phyloP scores from a whole-genome alignment of 2,888 invertebrate species.

The Phalera bucephala region DNA sequence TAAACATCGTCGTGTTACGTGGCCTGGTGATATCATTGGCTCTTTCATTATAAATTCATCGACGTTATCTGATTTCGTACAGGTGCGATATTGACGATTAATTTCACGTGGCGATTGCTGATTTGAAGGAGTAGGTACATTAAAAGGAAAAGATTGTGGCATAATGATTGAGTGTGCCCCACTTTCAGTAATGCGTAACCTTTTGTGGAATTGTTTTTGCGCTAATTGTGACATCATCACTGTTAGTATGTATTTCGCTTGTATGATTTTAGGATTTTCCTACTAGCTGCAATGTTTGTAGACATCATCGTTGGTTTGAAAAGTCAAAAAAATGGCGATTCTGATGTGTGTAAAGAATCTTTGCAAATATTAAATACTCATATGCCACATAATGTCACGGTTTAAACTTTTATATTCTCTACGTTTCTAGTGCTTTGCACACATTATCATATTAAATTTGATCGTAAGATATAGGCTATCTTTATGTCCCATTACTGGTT shows the following conservation, averaged over 20 bases:
- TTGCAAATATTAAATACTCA: too few relatives aligned
- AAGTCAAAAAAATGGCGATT: too few relatives aligned
- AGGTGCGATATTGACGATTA: slow-evolving; percentile 9
- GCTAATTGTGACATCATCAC: neutral
- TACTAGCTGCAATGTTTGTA: too few relatives aligned
- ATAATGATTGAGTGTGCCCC: neutral
- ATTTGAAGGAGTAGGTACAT: neutral
- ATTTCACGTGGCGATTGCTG: slow-evolving; percentile 1
- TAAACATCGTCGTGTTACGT: slow-evolving; percentile 18
- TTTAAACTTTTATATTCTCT: too few relatives aligned
- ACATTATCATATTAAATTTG: too few relatives aligned
- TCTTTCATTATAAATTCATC: slow-evolving; percentile 14
- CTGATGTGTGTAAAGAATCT: too few relatives aligned
- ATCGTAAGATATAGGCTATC: too few relatives aligned
- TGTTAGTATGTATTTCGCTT: neutral
- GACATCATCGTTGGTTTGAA: too few relatives aligned
- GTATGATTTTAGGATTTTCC: too few relatives aligned
- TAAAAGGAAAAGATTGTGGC: neutral
- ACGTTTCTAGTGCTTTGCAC: too few relatives aligned
- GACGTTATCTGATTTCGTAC: slow-evolving; percentile 20
- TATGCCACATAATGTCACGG: too few relatives aligned
- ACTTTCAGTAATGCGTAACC: neutral
- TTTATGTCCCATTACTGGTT: too few relatives aligned
- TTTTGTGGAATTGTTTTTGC: neutral
- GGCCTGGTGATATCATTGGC: slow-evolving; percentile 15